A percentile compares a stretch with the other conserved stretches of the same genome.
These are phyloP conservation scores for Tigriopus japonicus DNA, from an alignment of 1,140 invertebrate genomes.

Conservation along the genomic window DNA sequence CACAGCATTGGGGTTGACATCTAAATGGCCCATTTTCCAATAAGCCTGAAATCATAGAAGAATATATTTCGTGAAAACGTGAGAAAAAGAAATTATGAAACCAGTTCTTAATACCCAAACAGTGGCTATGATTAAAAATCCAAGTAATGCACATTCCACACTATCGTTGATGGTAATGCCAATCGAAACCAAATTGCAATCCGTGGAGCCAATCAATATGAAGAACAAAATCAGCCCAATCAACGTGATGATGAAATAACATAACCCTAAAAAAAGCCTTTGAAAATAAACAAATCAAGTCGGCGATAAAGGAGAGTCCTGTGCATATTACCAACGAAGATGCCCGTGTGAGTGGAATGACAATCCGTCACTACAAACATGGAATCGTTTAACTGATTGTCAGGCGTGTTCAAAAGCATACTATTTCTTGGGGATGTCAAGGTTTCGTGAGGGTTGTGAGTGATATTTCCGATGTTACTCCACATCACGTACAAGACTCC, in stretches of 20 bases:
- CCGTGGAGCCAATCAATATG: neutral
- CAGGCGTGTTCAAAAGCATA: neutral
- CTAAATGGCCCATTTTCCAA: conserved; percentile 36
- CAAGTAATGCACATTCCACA: conserved; percentile 23
- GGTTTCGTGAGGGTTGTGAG: conserved; percentile 17
- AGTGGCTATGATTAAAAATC: conserved; percentile 33
- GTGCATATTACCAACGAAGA: conserved; percentile 37
- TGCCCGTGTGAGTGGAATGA: conserved; percentile 45
- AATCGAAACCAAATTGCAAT: neutral
- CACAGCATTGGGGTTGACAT: conserved; percentile 41
- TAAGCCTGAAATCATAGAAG: conserved; percentile 22
- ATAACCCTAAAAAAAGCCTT: too few relatives aligned
- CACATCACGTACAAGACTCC: conserved; percentile 49
- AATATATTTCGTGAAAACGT: neutral
- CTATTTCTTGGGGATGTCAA: neutral
- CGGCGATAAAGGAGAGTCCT: too few relatives aligned
- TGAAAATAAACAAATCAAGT: conserved; percentile 19
- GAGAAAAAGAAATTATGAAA: too few relatives aligned
- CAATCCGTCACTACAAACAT: conserved; percentile 46
- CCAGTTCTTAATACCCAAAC: conserved; percentile 26
- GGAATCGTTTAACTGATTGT: conserved; percentile 27
- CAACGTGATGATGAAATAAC: neutral
- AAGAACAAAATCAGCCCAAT: neutral
- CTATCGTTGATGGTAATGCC: conserved; percentile 19
- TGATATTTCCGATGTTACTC: conserved; percentile 43